Conservation (phyloP, 2,888 invertebrate genomes). For the Steinernema hermaphroditum region DNA sequence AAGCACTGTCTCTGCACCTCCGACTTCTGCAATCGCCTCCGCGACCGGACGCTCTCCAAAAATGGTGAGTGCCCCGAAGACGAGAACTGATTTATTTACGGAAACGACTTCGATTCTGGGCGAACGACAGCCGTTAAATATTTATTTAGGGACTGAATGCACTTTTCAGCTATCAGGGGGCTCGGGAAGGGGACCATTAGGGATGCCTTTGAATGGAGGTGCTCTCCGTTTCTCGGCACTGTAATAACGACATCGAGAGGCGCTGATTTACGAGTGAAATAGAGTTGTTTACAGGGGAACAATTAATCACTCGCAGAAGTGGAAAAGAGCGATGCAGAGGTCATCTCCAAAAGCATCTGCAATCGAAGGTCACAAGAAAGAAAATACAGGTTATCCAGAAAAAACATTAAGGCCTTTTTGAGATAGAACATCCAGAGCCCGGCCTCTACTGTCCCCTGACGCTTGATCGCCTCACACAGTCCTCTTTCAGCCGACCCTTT, state of each 20-base stretch:
- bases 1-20: constrained; percentile 59
- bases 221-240: not conserved
- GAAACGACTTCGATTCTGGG: constrained; percentile 14
- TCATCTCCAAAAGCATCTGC: not conserved
- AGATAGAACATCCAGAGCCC: no score
- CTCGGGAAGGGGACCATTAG: no score
- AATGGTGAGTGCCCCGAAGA: not conserved
- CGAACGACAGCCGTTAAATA: no score
- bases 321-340: not conserved
- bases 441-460: no score
- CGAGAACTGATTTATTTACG: not conserved
- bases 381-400: no score
- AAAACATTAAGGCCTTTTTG: no score
- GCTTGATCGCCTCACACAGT: no score
- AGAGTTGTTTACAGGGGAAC: not conserved
- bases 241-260: constrained; percentile 12
- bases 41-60: constrained; percentile 39
- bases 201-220: no score
- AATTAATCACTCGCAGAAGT: no score
- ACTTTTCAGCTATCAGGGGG: no score
- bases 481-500: constrained; percentile 48
- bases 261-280: not conserved
- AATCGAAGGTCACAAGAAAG: not conserved
- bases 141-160: no score
- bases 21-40: constrained; percentile 59